phyloP scores from a whole-genome alignment of 2,113 vertebrate genomes.

The Bothrops jararaca region DNA sequence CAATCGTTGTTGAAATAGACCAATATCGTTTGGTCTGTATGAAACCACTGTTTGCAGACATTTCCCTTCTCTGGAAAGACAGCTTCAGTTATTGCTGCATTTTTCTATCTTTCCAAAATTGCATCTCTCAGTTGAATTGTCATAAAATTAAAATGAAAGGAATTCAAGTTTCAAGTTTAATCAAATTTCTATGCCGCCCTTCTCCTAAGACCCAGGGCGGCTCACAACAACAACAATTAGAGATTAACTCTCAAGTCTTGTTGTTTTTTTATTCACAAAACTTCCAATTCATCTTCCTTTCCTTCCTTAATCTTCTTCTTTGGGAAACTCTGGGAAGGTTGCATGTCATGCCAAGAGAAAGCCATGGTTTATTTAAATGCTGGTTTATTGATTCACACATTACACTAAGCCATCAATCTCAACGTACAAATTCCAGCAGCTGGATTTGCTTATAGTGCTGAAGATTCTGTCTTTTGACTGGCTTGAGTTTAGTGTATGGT shows the following conservation, averaged over 20 bases:
- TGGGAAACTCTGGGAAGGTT: neutral
- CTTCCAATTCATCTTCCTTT: neutral
- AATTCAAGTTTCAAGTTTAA: no score
- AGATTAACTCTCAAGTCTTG: neutral
- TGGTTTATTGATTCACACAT: neutral
- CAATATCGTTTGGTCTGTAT: neutral
- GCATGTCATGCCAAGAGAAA: neutral
- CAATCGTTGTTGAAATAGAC: neutral
- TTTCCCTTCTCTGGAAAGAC: neutral
- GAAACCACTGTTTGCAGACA: neutral
- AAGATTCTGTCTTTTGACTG: neutral
- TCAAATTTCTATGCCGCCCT: no score
- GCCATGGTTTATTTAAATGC: neutral
- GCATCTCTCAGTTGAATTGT: neutral
- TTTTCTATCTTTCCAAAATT: neutral
- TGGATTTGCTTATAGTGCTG: neutral
- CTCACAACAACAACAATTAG: no score
- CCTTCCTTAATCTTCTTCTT: neutral
- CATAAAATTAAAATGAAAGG: neutral
- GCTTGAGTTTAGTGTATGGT: neutral
- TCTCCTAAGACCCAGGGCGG: no score
- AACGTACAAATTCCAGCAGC: neutral
- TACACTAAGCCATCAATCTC: neutral
- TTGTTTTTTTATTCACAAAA: neutral
- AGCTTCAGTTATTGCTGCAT: neutral